Base-by-base conservation (phyloP, 2,888 invertebrate species). In the Sepioteuthis lessoniana region DNA sequence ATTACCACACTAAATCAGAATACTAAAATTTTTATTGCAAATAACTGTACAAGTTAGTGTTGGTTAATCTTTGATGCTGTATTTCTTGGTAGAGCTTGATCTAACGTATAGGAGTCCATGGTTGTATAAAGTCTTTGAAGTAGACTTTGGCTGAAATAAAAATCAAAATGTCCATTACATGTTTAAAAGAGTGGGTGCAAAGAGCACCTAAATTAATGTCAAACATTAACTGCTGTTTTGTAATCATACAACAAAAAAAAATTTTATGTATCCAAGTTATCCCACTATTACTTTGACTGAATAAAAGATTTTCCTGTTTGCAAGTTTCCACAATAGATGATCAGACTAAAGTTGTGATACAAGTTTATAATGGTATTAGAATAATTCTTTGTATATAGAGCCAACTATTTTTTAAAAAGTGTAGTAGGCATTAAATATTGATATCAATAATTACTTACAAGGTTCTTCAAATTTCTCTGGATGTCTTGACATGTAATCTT, bases 401-500 rank as follows among this genome's bases (percentile, higher is more conserved):
- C n/a, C n/a, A n/a, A n/a, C n/a, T n/a, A n/a, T n/a, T n/a, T n/a
- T n/a, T n/a, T n/a, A n/a, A n/a, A 42, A 42, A 42, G 42, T 42
- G 7, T 42, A n/a, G 42, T 42, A 42, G 42, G 42, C 42, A 42
- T 91, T 91, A 3, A 91, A 91, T 91, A 5, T 28, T 91, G 13
- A 42, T 42, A 10, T 91, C 38, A n/a, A 91, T 38, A 37, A 91
- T 91, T 46, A 92, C 92, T 92, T 92, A 92, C 92, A 47, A 47
- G 46, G 16, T 92, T 92, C 92, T 19, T 42, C 46, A 92, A 92
- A 92, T 47, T 47, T 92, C 35, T 92, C 92, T 46, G 92, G 92
- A 35, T 92, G 92, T 92, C 47, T 92, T 92, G 92, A 31, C 1
- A 92, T 92, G 31, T 92, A 92, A 92, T 92, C 92, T 42, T 92